Conservation (phyloP, 2,113 vertebrate genomes). For the Halcyon senegalensis region DNA sequence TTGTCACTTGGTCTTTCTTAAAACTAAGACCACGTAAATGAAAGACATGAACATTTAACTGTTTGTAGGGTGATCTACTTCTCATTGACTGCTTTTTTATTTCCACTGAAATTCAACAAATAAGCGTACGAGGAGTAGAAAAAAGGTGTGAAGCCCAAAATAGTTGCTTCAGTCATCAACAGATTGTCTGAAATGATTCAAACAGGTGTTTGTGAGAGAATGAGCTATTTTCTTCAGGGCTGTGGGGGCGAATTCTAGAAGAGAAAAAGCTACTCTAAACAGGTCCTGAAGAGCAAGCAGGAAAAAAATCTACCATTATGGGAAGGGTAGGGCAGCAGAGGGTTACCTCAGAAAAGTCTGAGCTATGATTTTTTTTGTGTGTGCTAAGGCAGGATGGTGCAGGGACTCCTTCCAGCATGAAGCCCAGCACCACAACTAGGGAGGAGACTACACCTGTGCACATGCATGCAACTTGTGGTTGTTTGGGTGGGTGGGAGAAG, state of each 20-base stretch:
- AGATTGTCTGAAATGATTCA: constrained; percentile 50
- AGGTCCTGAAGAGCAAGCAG: background rate
- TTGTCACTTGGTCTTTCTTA: background rate
- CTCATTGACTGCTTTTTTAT: background rate
- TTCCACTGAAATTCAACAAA: constrained; percentile 22
- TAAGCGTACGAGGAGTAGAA: background rate
- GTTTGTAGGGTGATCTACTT: background rate
- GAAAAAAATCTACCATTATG: background rate
- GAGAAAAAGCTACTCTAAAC: background rate
- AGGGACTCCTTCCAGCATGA: background rate
- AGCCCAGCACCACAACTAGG: background rate
- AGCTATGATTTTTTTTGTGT: background rate
- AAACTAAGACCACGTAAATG: background rate
- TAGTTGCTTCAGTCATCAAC: constrained; percentile 55
- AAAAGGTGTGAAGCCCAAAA: constrained; percentile 27
- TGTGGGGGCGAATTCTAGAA: background rate
- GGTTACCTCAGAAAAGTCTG: background rate
- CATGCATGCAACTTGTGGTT: rapidly evolving
- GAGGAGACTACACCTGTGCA: background rate
- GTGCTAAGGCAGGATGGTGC: background rate
- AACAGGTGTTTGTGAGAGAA: constrained; percentile 34
- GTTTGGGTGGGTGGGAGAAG: background rate
- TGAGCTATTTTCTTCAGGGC: background rate
- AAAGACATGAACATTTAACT: background rate
- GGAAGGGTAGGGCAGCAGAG: background rate